A percentile compares a stretch with the other conserved stretches of the same genome.
Conservation (phyloP, 2,113 vertebrate species). For the Otocyon megalotis region DNA sequence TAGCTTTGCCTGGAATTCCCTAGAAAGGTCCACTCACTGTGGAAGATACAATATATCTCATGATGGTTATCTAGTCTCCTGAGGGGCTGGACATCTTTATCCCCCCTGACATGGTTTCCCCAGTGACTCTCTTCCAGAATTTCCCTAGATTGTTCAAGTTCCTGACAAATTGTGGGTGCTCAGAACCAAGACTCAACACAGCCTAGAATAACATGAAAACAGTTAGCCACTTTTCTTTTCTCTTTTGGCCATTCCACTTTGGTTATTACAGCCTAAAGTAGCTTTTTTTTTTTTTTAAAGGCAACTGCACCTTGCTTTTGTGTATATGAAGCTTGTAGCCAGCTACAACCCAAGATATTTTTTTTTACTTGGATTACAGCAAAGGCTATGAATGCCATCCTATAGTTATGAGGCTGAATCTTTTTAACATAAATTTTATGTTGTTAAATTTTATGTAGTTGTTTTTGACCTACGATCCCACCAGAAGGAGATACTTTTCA, state of each 20-base stretch:
- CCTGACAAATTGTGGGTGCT: not conserved
- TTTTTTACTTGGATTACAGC: not conserved
- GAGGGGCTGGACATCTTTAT: not conserved
- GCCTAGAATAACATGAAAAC: not conserved
- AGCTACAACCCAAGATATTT: not conserved
- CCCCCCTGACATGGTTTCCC: not conserved
- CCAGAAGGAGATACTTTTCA: not conserved
- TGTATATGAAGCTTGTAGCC: not conserved
- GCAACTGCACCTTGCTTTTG: not conserved
- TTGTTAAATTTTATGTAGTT: slow-evolving; percentile 30
- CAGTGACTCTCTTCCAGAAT: not conserved
- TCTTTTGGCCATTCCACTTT: not conserved
- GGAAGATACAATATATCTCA: not conserved
- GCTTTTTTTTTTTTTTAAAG: not conserved
- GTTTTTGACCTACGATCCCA: not conserved
- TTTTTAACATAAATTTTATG: not conserved
- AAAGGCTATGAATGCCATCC: not conserved
- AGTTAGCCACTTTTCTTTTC: not conserved
- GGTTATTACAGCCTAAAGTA: not conserved
- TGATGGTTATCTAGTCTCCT: not conserved
- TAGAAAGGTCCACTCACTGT: not conserved
- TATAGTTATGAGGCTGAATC: not conserved
- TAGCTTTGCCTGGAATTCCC: not conserved
- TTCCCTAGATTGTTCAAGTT: not conserved
- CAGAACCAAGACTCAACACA: not conserved